Conservation (phyloP, 1,140 invertebrate species). For the Drosophila bipectinata region DNA sequence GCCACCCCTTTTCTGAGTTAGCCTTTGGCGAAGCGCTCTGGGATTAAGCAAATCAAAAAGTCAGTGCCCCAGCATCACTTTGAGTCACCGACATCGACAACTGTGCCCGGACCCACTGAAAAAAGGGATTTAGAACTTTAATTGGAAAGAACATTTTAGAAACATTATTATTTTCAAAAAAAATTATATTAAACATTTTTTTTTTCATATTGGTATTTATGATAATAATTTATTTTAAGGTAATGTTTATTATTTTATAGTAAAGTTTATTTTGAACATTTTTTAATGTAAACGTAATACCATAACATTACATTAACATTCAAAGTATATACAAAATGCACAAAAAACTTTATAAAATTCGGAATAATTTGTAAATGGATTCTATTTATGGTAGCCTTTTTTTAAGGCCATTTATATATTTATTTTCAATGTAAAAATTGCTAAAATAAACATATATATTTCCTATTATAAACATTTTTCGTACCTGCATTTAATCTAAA, state of each 20-base stretch:
- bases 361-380: too few relatives aligned
- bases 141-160: background rate
- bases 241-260: too few relatives aligned
- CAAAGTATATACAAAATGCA: too few relatives aligned
- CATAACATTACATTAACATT: background rate
- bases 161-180: background rate
- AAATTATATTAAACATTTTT: too few relatives aligned
- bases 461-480: background rate
- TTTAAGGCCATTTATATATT: too few relatives aligned
- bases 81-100: slow-evolving; percentile 24
- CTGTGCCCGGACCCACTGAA: slow-evolving; percentile 8
- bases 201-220: too few relatives aligned
- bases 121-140: background rate
- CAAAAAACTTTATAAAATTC: background rate
- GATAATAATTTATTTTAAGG: too few relatives aligned
- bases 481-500: background rate
- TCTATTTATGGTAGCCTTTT: too few relatives aligned
- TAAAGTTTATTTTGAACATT: background rate
- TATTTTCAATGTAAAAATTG: too few relatives aligned
- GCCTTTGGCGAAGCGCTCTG: slow-evolving; percentile 27
- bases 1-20: background rate
- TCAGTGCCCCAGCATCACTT: slow-evolving; percentile 45
- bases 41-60: slow-evolving; percentile 72
- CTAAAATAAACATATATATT: too few relatives aligned
- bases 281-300: background rate